Evolutionary conservation across 2,113 vertebrate genomes (phyloP).

Genomic region (Plectropomus leopardus): DNA sequence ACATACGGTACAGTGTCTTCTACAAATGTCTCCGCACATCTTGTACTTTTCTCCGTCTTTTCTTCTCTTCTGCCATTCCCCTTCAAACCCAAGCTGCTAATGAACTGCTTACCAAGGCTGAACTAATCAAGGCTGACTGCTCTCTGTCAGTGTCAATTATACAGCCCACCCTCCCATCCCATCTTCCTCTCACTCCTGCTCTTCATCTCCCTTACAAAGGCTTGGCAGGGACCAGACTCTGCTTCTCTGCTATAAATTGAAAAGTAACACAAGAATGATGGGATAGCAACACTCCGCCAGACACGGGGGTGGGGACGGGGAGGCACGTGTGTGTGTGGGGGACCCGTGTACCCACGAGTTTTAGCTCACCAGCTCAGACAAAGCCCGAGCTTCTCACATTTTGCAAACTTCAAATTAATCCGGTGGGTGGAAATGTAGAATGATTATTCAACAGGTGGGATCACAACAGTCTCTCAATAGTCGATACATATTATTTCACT

Average conservation of each 20-base stretch:
- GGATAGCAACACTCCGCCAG: conserved; percentile 34
- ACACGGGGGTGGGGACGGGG: background rate
- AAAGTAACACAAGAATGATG: conserved; percentile 82
- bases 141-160: conserved; percentile 88
- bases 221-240: conserved; percentile 65
- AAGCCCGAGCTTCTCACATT: conserved; percentile 17
- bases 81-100: conserved; percentile 76
- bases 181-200: conserved; percentile 55
- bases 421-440: background rate
- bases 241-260: conserved; percentile 81
- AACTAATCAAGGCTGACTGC: conserved; percentile 88
- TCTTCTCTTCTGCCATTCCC: conserved; percentile 46
- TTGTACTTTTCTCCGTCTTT: conserved; percentile 62
- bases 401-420: conserved; percentile 25
- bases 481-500: background rate
- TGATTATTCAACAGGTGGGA: conserved; percentile 41
- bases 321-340: background rate
- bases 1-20: conserved; percentile 12
- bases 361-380: conserved; percentile 18
- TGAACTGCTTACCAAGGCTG: conserved; percentile 86
- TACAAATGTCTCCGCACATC: conserved; percentile 47
- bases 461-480: background rate
- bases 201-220: conserved; percentile 65
- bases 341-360: conserved; percentile 3
- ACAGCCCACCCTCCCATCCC: conserved; percentile 65